These are phyloP conservation scores for Sebastes itinus DNA, from an alignment of 2,797 vertebrate species.

Conservation along the genomic window DNA sequence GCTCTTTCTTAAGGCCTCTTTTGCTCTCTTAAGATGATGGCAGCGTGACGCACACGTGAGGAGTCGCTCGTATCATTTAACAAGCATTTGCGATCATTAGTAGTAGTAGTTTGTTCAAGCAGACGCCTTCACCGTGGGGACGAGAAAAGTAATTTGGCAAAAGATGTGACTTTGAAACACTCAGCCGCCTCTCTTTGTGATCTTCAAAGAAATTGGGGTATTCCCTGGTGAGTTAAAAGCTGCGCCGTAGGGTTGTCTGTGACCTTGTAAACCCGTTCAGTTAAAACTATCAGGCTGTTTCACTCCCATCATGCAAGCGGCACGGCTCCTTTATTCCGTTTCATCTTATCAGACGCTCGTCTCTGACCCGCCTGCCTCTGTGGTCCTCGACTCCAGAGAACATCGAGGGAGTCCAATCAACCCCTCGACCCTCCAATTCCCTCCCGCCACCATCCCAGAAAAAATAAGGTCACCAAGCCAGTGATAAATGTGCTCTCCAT, in stretches of 20 bases:
- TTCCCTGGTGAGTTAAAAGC: constrained; percentile 25
- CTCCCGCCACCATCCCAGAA: constrained; percentile 12
- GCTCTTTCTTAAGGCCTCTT: constrained; percentile 49
- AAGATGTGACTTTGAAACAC: constrained; percentile 17
- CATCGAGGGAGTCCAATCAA: constrained; percentile 30
- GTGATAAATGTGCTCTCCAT: constrained; percentile 38
- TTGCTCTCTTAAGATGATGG: constrained; percentile 44
- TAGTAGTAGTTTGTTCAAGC: neutral
- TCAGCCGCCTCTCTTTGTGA: neutral
- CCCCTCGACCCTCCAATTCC: constrained; percentile 9
- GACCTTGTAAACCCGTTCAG: constrained; percentile 22
- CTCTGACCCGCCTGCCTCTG: constrained; percentile 20
- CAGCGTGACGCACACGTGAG: constrained; percentile 31
- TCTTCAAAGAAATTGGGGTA: neutral
- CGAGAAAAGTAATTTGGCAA: neutral
- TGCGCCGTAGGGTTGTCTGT: neutral
- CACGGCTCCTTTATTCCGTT: neutral
- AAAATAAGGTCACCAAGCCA: constrained; percentile 60
- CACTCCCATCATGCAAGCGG: constrained; percentile 21
- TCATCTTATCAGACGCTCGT: constrained; percentile 23
- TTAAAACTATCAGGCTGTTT: constrained; percentile 16
- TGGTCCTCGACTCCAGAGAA: constrained; percentile 8
- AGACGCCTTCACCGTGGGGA: neutral
- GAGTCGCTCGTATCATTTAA: neutral
- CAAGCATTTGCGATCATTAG: neutral